Base-by-base conservation (phyloP, 1,140 invertebrate genomes). In the Lamellibrachia luymesi region DNA sequence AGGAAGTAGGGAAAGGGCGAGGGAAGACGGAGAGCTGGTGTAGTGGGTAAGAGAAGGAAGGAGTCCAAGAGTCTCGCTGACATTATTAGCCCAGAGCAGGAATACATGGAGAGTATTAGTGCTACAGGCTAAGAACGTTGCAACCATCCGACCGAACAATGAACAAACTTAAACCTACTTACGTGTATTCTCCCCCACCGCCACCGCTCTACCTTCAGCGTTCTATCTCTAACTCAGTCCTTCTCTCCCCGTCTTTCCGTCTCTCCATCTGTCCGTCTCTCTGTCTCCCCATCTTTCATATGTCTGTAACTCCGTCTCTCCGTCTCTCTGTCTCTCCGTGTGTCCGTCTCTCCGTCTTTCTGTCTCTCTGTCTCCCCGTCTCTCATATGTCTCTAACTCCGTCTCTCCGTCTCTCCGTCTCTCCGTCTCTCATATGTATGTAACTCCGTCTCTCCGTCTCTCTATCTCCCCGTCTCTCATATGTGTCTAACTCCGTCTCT, bases 61-160 rank as follows among this genome's bases (percentile, higher is more conserved):
- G 92, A 92, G 52, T 80, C 52, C 56, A 89, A 92, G 56, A 92
- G 56, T 80, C 22, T 13, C 90, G 90, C 2, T n/a, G 90, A n/a
- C 90, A 2, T 91, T 49, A 13, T 51, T 51, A 91, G 27, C 25
- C 17, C 4, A 49, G 10, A 25, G 13, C 22, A 4, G 90, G 90
- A 38, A 91, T 25, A 38, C 38, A 51, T 50, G 49, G 27, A 91
- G 8, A 13, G 1, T 6, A 90, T 90, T 27, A 8, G 90, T 91
- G 17, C 17, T 91, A 10, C 50, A 22, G 49, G 90, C 17, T 4
- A 8, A 91, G 22, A 91, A 51, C 6, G 10, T n/a, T 13, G 22
- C 10, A 49, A 27, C 25, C 10, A 51, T 27, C 50, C 10, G 13
- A 10, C n/a, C 6, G 22, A 27, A 91, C 13, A 13, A 8, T 91